Percentiles rank a stretch among this genome's conserved stretches.
Evolutionary conservation across 2,113 vertebrate genomes (phyloP).

Genomic region (Indicator indicator): DNA sequence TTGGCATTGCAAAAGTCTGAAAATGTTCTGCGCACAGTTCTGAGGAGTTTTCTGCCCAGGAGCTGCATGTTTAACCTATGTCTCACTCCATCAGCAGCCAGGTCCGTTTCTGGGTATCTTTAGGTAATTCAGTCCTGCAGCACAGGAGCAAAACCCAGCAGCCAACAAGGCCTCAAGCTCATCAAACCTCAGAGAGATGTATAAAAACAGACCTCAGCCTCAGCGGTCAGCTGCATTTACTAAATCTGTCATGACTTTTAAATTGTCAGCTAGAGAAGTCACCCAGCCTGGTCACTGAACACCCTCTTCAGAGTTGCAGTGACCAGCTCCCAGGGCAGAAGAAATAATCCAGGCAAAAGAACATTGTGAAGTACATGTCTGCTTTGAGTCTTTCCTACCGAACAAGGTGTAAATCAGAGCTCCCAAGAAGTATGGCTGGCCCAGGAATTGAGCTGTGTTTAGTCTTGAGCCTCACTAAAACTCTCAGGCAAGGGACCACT

Average conservation of each 20-base stretch:
- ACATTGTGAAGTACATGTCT: neutral
- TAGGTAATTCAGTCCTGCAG: neutral
- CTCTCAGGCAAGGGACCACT: neutral
- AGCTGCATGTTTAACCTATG: neutral
- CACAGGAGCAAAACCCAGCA: neutral
- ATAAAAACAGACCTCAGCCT: neutral
- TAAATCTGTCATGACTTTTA: neutral
- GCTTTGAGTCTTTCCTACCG: neutral
- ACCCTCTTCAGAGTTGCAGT: neutral
- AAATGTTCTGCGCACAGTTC: neutral
- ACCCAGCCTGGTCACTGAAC: neutral
- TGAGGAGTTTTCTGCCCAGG: neutral
- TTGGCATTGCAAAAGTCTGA: neutral
- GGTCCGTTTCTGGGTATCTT: rapidly evolving
- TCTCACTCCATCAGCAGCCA: neutral
- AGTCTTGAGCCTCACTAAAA: neutral
- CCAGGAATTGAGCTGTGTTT: neutral
- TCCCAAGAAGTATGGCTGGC: neutral
- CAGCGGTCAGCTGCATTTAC: neutral
- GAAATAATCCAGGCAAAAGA: neutral
- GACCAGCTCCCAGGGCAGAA: neutral
- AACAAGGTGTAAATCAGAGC: neutral
- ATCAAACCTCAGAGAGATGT: neutral
- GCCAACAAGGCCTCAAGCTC: neutral
- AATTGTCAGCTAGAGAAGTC: neutral